These are phyloP conservation scores for Aspidiotus destructor DNA, from an alignment of 2,888 invertebrate species.

Conservation along the genomic window DNA sequence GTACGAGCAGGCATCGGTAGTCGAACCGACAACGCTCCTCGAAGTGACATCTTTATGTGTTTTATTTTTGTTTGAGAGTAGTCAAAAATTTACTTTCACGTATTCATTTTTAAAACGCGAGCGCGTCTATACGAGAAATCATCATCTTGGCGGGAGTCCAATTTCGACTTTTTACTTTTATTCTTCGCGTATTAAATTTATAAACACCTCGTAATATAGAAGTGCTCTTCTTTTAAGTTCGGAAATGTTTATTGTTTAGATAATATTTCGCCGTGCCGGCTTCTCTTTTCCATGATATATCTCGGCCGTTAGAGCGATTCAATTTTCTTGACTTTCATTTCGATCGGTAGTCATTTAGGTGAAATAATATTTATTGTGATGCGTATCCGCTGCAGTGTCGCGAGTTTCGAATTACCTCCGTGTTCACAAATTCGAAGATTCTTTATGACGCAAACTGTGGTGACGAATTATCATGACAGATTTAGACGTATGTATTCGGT, in stretches of 20 bases:
- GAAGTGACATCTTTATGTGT: slow-evolving; percentile 26
- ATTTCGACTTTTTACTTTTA: slow-evolving; percentile 1
- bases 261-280: slow-evolving; percentile 2
- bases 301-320: too few relatives aligned
- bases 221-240: slow-evolving; percentile 19
- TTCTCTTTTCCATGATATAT: slow-evolving; percentile 1
- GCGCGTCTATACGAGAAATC: slow-evolving; percentile 11
- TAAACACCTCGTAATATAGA: slow-evolving; percentile 17
- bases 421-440: too few relatives aligned
- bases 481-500: too few relatives aligned
- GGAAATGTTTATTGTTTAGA: slow-evolving; percentile 17
- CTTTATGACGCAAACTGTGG: too few relatives aligned
- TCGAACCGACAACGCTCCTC: neutral
- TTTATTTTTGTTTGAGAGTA: slow-evolving; percentile 20
- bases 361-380: too few relatives aligned
- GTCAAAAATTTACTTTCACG: slow-evolving; percentile 7
- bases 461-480: too few relatives aligned
- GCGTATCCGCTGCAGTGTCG: too few relatives aligned
- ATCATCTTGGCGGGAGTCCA: slow-evolving; percentile 17
- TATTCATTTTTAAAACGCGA: slow-evolving; percentile 15
- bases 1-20: too few relatives aligned
- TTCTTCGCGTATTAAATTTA: slow-evolving; percentile 8
- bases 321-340: too few relatives aligned
- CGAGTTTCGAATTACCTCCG: too few relatives aligned
- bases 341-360: too few relatives aligned